Percentiles rank a stretch among this genome's conserved stretches.
Conservation (phyloP, 2,888 invertebrate genomes). For the Tetragonisca angustula region DNA sequence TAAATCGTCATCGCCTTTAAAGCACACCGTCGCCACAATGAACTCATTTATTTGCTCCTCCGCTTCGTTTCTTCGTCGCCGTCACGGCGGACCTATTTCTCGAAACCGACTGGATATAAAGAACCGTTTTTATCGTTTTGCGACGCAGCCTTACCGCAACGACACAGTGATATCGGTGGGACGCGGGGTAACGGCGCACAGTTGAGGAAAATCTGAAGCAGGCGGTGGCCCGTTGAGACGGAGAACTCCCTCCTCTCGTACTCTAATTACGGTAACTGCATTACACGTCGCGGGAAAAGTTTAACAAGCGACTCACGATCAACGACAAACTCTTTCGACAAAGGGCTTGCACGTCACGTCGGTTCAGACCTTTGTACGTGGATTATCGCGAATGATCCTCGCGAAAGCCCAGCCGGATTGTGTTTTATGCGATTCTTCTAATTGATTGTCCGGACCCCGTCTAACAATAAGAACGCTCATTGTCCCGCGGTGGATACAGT, state of each 20-base stretch:
- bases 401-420: slow-evolving; percentile 55
- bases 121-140: slow-evolving; percentile 37
- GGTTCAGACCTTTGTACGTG: slow-evolving; percentile 5
- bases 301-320: slow-evolving; percentile 51
- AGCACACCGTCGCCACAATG: slow-evolving; percentile 41
- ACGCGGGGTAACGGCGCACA: not conserved
- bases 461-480: slow-evolving; percentile 50
- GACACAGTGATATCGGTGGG: slow-evolving; percentile 32
- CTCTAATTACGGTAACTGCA: slow-evolving; percentile 61
- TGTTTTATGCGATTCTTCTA: slow-evolving; percentile 60
- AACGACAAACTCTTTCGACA: slow-evolving; percentile 36
- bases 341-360: not conserved
- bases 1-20: slow-evolving; percentile 52
- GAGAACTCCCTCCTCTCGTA: not conserved
- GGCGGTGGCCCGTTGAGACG: not conserved
- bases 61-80: slow-evolving; percentile 21
- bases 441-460: slow-evolving; percentile 60
- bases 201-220: not conserved
- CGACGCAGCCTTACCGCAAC: slow-evolving; percentile 2
- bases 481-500: slow-evolving; percentile 32
- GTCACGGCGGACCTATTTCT: slow-evolving; percentile 36
- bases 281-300: slow-evolving; percentile 42
- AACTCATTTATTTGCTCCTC: slow-evolving; percentile 51
- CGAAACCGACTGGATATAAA: slow-evolving; percentile 44
- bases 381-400: slow-evolving; percentile 51